Conservation (phyloP, 1,140 invertebrate species). For the Drosophila varians region DNA sequence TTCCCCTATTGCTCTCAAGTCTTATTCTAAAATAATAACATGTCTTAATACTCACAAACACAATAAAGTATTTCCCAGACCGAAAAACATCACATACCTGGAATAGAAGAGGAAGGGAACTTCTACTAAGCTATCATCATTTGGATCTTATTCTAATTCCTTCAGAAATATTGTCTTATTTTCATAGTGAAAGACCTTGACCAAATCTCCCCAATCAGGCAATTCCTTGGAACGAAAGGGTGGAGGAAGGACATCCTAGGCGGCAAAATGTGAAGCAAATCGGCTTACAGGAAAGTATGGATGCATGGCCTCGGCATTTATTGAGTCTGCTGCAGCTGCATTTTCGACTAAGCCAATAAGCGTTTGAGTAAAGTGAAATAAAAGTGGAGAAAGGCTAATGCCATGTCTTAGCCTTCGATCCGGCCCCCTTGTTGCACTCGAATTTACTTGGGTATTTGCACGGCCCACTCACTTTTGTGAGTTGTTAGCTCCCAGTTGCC, state of each 20-base stretch:
- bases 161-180: neutral
- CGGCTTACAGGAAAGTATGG: constrained; percentile 48
- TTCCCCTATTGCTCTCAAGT: too few species aligned
- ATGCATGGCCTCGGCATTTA: constrained; percentile 62
- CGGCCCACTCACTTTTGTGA: constrained; percentile 7
- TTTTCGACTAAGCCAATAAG: constrained; percentile 76
- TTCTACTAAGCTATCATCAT: neutral
- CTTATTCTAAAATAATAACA: too few species aligned
- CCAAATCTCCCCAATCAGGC: neutral
- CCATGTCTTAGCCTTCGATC: constrained; percentile 36
- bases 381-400: constrained; percentile 36
- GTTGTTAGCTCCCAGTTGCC: neutral
- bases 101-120: constrained; percentile 21
- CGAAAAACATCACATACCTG: constrained; percentile 54
- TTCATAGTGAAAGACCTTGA: neutral
- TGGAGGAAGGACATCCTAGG: neutral
- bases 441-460: constrained; percentile 54
- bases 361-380: constrained; percentile 65
- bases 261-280: constrained; percentile 31
- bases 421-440: constrained; percentile 51
- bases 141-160: too few species aligned
- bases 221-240: neutral
- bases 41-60: neutral
- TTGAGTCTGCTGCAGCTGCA: constrained; percentile 67
- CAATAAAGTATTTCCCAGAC: neutral